phyloP scores from a whole-genome alignment of 2,888 invertebrate genomes.

The Lepeophtheirus nordmannii region DNA sequence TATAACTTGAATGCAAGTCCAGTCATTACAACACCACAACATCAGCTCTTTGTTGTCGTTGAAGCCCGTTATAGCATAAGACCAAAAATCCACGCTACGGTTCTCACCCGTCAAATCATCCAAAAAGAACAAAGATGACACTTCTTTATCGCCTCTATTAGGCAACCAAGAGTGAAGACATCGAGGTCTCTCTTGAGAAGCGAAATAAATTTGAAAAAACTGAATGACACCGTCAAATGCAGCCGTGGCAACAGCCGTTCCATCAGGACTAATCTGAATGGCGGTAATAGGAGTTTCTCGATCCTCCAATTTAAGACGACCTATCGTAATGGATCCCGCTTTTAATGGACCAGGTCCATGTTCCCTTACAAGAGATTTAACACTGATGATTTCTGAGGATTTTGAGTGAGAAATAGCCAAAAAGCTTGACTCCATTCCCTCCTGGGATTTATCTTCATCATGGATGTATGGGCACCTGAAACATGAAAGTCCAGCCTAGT shows the following conservation, averaged over 20 bases:
- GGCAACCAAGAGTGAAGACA: conserved; percentile 87
- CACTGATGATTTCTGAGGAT: background rate
- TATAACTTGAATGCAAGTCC: conserved; percentile 82
- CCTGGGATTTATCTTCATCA: background rate
- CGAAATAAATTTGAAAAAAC: conserved; percentile 74
- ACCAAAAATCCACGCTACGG: conserved; percentile 65
- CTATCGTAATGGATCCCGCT: conserved; percentile 32
- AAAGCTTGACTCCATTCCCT: background rate
- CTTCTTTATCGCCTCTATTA: conserved; percentile 60
- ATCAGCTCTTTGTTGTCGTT: conserved; percentile 77
- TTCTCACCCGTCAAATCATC: conserved; percentile 69
- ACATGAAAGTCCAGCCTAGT: background rate
- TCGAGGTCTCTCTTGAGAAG: conserved; percentile 46
- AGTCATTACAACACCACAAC: conserved; percentile 84
- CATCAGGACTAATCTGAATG: conserved; percentile 83
- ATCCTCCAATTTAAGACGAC: conserved; percentile 44
- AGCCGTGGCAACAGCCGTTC: conserved; percentile 79
- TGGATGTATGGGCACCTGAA: background rate
- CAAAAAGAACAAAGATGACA: conserved; percentile 77
- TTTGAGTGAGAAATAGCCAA: background rate
- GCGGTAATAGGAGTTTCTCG: conserved; percentile 54
- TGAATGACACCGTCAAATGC: conserved; percentile 73
- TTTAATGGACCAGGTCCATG: background rate
- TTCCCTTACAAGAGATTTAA: background rate
- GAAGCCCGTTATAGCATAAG: conserved; percentile 80